Evolutionary conservation across 2,888 invertebrate genomes (phyloP), one percentile per base, ranked within the genome.

Genomic region (Leptinotarsa tumamoca): DNA sequence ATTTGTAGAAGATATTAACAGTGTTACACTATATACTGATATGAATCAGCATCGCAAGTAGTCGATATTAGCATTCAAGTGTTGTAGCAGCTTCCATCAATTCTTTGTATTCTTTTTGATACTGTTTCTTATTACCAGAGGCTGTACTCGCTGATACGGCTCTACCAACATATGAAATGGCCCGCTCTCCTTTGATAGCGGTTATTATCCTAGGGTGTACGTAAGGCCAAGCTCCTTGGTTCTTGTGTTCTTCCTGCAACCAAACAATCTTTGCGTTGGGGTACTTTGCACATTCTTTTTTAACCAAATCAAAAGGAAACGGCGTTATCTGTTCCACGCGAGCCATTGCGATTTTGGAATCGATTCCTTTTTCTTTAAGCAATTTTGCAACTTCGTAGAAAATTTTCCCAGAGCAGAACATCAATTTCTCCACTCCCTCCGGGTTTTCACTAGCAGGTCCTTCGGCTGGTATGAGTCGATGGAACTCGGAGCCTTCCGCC

Each of bases 61-160:
- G 17, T 52, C 52, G 52, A 52, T 49, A 66, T 66, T 33, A 23
- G 10, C 17, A 50, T 56, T 54, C 49, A 23, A n/a, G n/a, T 4
- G 49, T 49, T 4, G 70, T 17, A 58, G 58, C 58, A 70, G 21
- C 58, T 13, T 70, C 70, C 54, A 49, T 43, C n/a, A 70, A 21
- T 56, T 58, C 43, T 50, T 56, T 58, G 21, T 58, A 58, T 49
- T 70, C 70, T 4, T n/a, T 70, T 14, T 49, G 58, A 17, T 99
- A 98, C 84, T 95, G 95, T 86, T 95, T 96, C 91, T 99, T 99
- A 87, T 97, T 98, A 84, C 99, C 99, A 18, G 99, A 98, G 78
- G 99, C 98, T 33, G 99, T 96, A 1, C 99, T 97, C 2, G 99
- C 97, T 78, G 96, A 95, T 13, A 95, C 94, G 21, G 94, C 92